phyloP scores from a whole-genome alignment of 2,888 invertebrate genomes.

The Caenorhabditis sp. region DNA sequence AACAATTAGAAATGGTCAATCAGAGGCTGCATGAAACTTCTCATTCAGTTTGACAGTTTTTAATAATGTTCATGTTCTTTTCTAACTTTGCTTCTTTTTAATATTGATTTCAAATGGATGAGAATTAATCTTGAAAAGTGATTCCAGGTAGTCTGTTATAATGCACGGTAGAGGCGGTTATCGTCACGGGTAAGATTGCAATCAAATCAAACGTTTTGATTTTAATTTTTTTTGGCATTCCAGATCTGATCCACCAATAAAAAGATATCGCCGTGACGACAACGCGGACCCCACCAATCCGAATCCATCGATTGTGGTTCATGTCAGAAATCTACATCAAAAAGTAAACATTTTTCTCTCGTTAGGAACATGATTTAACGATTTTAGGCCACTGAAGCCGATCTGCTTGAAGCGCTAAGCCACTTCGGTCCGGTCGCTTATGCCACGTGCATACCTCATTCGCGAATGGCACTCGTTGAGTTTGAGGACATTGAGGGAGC shows the following conservation, averaged over 20 bases:
- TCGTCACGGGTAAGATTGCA: too few relatives aligned
- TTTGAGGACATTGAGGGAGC: conserved; percentile 77
- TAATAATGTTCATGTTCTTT: too few relatives aligned
- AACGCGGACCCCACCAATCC: conserved; percentile 80
- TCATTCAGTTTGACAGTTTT: too few relatives aligned
- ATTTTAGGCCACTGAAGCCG: conserved; percentile 80
- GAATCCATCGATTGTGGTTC: conserved; percentile 81
- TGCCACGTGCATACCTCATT: conserved; percentile 73
- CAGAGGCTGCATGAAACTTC: too few relatives aligned
- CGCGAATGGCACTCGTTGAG: conserved; percentile 77
- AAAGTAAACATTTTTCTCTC: conserved; percentile 50
- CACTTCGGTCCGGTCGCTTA: conserved; percentile 80
- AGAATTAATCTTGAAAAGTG: too few relatives aligned
- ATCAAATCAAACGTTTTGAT: too few relatives aligned
- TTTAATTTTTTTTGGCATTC: too few relatives aligned
- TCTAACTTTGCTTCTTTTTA: too few relatives aligned
- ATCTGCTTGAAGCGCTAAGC: conserved; percentile 81
- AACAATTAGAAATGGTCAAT: too few relatives aligned
- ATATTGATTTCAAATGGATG: too few relatives aligned
- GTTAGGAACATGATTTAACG: not conserved
- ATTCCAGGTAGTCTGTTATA: too few relatives aligned
- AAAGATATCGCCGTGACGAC: conserved; percentile 69
- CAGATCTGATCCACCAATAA: conserved; percentile 46
- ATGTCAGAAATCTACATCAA: conserved; percentile 80
- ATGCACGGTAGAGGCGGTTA: too few relatives aligned